Evolutionary conservation across 1,140 invertebrate genomes (phyloP).

Genomic region (Orius insidiosus): DNA sequence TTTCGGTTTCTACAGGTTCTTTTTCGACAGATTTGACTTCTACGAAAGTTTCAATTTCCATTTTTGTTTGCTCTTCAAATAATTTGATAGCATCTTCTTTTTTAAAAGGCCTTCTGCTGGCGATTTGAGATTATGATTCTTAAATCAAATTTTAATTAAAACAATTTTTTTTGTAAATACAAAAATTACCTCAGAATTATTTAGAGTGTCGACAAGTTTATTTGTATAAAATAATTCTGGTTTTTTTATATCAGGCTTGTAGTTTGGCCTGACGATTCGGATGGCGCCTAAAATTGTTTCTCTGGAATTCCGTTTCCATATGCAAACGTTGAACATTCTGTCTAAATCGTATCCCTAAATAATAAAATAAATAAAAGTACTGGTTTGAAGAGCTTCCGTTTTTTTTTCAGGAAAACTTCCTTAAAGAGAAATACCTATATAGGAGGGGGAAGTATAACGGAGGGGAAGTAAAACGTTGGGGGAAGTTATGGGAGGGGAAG

Average conservation of each 20-base stretch:
- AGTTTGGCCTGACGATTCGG: conserved; percentile 33
- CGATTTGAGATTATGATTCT: conserved; percentile 25
- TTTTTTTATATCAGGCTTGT: conserved; percentile 32
- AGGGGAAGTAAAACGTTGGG: no score
- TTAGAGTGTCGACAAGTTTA: conserved; percentile 40
- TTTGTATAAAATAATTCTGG: conserved; percentile 41
- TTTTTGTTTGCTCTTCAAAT: conserved; percentile 41
- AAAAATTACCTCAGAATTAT: conserved; percentile 27
- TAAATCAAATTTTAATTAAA: no score
- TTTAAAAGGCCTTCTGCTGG: conserved; percentile 32
- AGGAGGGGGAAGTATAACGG: no score
- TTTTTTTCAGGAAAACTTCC: no score
- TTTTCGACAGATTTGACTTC: conserved; percentile 45
- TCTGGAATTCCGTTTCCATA: conserved; percentile 44
- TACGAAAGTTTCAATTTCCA: conserved; percentile 44
- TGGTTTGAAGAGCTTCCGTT: no score
- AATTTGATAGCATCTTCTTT: conserved; percentile 33
- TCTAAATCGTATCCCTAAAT: conserved; percentile 39
- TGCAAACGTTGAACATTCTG: conserved; percentile 46
- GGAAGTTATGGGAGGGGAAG: no score
- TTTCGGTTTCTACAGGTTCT: conserved; percentile 26
- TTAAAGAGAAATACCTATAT: no score
- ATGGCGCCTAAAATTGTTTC: conserved; percentile 42
- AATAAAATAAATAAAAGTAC: no score
- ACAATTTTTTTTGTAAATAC: no score